Conservation (phyloP, 2,113 vertebrate genomes). For the Noturus placidus region DNA sequence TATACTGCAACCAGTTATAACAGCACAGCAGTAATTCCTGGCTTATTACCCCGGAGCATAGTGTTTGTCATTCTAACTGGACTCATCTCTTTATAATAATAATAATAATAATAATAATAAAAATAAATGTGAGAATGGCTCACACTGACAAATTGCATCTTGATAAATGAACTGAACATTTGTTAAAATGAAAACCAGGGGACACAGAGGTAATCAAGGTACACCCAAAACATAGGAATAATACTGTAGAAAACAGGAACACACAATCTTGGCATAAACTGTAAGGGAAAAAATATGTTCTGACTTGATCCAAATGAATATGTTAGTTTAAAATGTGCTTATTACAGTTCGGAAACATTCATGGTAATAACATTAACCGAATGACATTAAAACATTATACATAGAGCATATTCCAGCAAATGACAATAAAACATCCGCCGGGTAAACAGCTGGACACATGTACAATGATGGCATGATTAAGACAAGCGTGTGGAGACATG, state of each 20-base stretch:
- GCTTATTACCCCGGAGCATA: slow-evolving; percentile 25
- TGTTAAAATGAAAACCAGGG: slow-evolving; percentile 32
- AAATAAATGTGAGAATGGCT: background rate
- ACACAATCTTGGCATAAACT: background rate
- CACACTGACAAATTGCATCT: background rate
- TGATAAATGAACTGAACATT: background rate
- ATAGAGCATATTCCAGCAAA: slow-evolving; percentile 5
- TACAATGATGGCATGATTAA: slow-evolving; percentile 58
- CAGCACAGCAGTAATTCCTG: background rate
- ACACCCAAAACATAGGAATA: background rate
- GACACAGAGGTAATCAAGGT: slow-evolving; percentile 21
- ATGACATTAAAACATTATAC: slow-evolving; percentile 8
- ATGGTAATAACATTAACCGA: background rate
- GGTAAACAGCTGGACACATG: background rate
- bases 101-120: no score
- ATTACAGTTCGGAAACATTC: slow-evolving; percentile 6
- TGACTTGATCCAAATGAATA: background rate
- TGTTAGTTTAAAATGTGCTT: slow-evolving; percentile 3
- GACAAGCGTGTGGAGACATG: slow-evolving; percentile 34
- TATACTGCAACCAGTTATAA: background rate
- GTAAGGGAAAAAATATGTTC: background rate
- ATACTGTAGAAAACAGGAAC: background rate
- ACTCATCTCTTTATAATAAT: background rate
- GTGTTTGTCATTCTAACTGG: slow-evolving; percentile 32
- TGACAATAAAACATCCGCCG: background rate